A percentile compares a stretch with the other conserved stretches of the same genome.
These are phyloP conservation scores for Lycocorax pyrrhopterus DNA, from an alignment of 2,113 vertebrate genomes.

Conservation along the genomic window DNA sequence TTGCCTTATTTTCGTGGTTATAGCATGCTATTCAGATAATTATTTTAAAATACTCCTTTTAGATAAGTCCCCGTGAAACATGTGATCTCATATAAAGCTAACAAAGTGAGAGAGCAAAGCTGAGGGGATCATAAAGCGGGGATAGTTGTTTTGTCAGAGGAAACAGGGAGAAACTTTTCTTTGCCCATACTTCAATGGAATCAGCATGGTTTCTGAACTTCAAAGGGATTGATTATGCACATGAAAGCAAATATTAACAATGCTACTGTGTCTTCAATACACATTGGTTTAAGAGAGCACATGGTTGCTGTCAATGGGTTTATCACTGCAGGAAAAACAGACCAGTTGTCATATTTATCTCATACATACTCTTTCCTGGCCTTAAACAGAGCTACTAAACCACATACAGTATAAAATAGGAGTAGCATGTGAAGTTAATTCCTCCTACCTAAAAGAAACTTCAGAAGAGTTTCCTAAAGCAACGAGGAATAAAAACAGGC, in stretches of 20 bases:
- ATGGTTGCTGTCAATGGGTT: not conserved
- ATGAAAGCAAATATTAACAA: not conserved
- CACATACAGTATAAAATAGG: not conserved
- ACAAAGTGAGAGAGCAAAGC: not conserved
- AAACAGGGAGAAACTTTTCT: not conserved
- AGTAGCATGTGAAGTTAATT: not conserved
- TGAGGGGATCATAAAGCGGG: not conserved
- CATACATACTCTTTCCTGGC: not conserved
- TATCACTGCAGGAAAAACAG: not conserved
- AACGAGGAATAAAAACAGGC: not conserved
- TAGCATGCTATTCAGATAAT: not conserved
- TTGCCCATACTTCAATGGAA: not conserved
- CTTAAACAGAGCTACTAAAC: not conserved
- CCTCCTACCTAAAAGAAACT: not conserved
- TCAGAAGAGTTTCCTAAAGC: not conserved
- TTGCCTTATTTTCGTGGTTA: not conserved
- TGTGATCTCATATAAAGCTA: not conserved
- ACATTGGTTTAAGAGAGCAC: not conserved
- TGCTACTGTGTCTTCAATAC: not conserved
- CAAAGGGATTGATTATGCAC: not conserved
- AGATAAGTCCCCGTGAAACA: not conserved
- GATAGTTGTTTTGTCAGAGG: not conserved
- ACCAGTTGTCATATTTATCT: not conserved
- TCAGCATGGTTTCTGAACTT: not conserved
- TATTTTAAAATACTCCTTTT: not conserved